phyloP scores from a whole-genome alignment of 2,113 vertebrate species.

The Dunckerocampus dactyliophorus region DNA sequence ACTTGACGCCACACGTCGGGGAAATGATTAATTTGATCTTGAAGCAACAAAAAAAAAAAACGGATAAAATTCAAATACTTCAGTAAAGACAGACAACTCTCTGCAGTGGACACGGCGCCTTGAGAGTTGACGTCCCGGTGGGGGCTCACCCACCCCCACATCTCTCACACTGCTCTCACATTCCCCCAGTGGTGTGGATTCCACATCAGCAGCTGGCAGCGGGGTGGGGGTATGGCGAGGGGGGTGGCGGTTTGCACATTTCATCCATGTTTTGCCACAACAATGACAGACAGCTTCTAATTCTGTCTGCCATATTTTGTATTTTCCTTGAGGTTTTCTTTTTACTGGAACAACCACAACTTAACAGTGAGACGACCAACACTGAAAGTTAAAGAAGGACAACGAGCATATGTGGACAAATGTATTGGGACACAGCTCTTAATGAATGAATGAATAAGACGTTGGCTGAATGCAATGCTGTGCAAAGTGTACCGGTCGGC shows the following conservation, averaged over 20 bases:
- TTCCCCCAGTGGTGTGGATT: conserved; percentile 65
- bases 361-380: background rate
- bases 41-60: no score
- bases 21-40: no score
- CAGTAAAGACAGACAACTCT: no score
- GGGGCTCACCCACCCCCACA: conserved; percentile 51
- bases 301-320: conserved; percentile 1
- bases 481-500: no score
- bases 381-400: background rate
- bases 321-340: conserved; percentile 11
- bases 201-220: conserved; percentile 71
- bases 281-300: conserved; percentile 13
- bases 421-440: background rate
- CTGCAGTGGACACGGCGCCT: conserved; percentile 7
- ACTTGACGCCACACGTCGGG: no score
- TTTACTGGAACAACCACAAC: background rate
- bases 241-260: conserved; percentile 23
- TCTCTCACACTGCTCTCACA: conserved; percentile 67
- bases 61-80: no score
- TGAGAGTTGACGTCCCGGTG: conserved; percentile 23
- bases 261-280: conserved; percentile 16
- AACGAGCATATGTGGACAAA: background rate
- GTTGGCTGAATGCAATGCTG: background rate
- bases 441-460: background rate
- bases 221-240: background rate